Evolutionary conservation across 2,797 vertebrate species (phyloP), one percentile per base, ranked within the genome.

Genomic region (Anguilla anguilla): DNA sequence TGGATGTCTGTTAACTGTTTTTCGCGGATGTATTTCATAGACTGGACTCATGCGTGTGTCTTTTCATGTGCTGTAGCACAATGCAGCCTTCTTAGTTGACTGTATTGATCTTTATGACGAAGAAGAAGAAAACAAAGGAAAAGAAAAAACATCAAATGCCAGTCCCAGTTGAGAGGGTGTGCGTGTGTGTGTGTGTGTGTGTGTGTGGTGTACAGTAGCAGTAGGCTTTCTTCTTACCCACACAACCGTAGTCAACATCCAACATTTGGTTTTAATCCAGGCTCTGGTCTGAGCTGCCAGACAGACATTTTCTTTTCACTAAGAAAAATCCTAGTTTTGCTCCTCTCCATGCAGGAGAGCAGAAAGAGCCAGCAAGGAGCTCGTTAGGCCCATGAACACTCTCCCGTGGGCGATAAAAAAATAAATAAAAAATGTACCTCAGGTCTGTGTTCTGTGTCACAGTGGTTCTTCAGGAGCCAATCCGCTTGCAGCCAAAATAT

Each of bases 1-100:
- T 84, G 87, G 82, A 72, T 51, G 46, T 82, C 7, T n/a, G 43
- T 74, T 74, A 74, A 39, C 67, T 35, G 64, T 83, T 87, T 83
- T 87, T 83, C 43, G 55, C 35, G 39, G 82, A 39, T 83, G 72
- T 46, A 13, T 84, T 87, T 84, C 83, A 87, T 74, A 49, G 35
- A 74, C 61, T n/a, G 84, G 51, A 53, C 82, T 87, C 69, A 11
- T 61, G 84, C 39, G 74, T 81, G 72, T 19, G 22, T 57, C 15
- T 81, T 85, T 88, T 88, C 57, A 85, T 64, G 13, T 85, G 59
- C 46, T 10, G 53, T 22, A 81, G 69, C 55, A 81, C 87, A 85
- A 85, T 81, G 46, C 57, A 84, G 72, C 87, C 57, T 67, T 85
- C 84, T 85, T 61, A n/a, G 55, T 51, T 49, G 72, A 10, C 83